Percentiles rank a stretch among this genome's conserved stretches.
These are phyloP conservation scores for Petrolisthes manimaculis DNA, from an alignment of 2,888 invertebrate genomes.

Conservation along the genomic window DNA sequence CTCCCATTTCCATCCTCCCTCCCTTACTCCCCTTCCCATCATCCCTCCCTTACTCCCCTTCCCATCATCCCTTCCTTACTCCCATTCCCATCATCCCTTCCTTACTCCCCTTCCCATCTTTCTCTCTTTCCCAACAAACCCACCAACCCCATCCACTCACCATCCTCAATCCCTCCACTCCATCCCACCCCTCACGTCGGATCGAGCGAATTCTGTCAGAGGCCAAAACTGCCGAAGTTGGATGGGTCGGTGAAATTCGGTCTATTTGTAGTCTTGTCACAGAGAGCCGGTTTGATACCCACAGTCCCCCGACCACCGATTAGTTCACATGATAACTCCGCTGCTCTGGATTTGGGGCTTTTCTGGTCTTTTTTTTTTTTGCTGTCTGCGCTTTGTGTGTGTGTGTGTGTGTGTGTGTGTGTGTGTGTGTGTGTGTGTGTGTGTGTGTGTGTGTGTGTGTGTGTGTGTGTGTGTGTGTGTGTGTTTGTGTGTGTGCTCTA, in stretches of 20 bases:
- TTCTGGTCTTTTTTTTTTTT: constrained; percentile 1
- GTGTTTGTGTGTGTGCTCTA: neutral
- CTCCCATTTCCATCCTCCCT: constrained; percentile 8
- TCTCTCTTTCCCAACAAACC: neutral
- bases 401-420: neutral
- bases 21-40: neutral
- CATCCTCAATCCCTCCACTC: neutral
- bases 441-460: neutral
- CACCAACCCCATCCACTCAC: constrained; percentile 5
- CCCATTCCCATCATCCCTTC: neutral
- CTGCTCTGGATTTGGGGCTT: neutral
- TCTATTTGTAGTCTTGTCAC: constrained; percentile 33
- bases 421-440: neutral
- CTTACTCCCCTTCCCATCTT: constrained; percentile 12
- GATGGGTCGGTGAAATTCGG: constrained; percentile 32
- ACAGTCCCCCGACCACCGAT: neutral
- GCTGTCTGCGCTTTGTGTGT: neutral
- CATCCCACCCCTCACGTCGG: neutral
- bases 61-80: neutral
- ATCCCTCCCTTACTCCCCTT: neutral
- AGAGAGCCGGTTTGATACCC: neutral
- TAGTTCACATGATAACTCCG: neutral
- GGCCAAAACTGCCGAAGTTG: constrained; percentile 37
- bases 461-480: neutral
- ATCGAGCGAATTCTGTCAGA: constrained; percentile 28